phyloP scores from a whole-genome alignment of 2,888 invertebrate genomes.

The Ypsolopha scabrella region DNA sequence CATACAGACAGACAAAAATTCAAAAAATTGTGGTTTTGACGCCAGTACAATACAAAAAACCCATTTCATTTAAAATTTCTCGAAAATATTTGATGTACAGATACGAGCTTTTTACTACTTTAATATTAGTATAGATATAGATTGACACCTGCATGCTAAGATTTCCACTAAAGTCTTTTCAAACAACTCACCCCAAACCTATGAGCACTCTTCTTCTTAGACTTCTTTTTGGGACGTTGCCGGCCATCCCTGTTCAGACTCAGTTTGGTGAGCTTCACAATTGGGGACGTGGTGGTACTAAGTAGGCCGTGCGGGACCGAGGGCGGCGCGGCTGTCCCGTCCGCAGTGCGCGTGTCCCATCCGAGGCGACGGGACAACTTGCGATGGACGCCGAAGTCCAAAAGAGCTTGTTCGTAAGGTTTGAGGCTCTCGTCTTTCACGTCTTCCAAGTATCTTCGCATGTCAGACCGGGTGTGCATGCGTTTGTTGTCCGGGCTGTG shows the following conservation, averaged over 20 bases:
- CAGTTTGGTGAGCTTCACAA: constrained; percentile 33
- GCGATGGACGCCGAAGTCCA: constrained; percentile 57
- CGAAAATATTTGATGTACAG: too few relatives aligned
- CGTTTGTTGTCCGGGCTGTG: constrained; percentile 48
- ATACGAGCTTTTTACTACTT: too few relatives aligned
- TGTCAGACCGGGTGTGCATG: constrained; percentile 55
- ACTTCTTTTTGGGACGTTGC: constrained; percentile 1
- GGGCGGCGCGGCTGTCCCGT: constrained; percentile 15
- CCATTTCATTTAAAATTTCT: too few relatives aligned
- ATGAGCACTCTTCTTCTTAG: constrained; percentile 12
- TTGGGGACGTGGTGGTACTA: constrained; percentile 26
- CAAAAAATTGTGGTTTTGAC: too few relatives aligned
- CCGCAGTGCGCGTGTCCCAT: constrained; percentile 33
- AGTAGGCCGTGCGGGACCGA: constrained; percentile 22
- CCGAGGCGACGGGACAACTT: constrained; percentile 55
- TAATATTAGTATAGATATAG: too few relatives aligned
- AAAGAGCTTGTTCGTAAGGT: constrained; percentile 33
- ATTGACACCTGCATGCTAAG: too few relatives aligned
- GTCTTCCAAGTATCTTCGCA: constrained; percentile 42
- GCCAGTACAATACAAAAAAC: too few relatives aligned
- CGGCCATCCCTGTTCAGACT: constrained; percentile 20
- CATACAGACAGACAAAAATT: too few relatives aligned
- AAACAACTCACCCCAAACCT: background rate
- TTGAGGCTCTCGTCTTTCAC: constrained; percentile 20
- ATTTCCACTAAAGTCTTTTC: background rate